Evolutionary conservation across 2,888 invertebrate genomes (phyloP), one percentile per base, ranked within the genome.

Genomic region (Zonitis immaculata): DNA sequence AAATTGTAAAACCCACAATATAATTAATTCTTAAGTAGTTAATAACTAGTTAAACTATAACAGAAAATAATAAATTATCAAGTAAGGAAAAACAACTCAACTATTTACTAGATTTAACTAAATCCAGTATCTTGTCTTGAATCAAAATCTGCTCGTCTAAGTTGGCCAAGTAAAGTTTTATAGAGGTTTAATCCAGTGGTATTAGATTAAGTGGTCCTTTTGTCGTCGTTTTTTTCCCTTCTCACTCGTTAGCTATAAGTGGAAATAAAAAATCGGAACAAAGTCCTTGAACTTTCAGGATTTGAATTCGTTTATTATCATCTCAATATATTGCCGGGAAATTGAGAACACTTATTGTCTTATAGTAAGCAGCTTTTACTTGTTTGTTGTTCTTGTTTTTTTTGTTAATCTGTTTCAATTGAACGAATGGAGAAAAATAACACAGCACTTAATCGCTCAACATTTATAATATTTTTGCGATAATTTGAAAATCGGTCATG

Each of bases 401-500:
- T 4, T 22, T 22, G 5, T 22, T 4, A 22, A 22, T 22, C 5
- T 22, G 22, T n/a, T 30, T 3, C 1, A 12, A 12, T n/a, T 30
- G n/a, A n/a, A n/a, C n/a, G n/a, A n/a, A n/a, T n/a, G n/a, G n/a
- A n/a, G n/a, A n/a, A n/a, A n/a, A n/a, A n/a, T n/a, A n/a, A n/a
- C n/a, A n/a, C n/a, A n/a, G n/a, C n/a, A n/a, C n/a, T n/a, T n/a
- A n/a, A n/a, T n/a, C n/a, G n/a, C n/a, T n/a, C n/a, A n/a, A n/a
- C n/a, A 7, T 32, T 32, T 35, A 7, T 18, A 35, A 14, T 32
- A 11, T 6, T 20, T 11, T 20, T 16, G 39, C 30, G 9, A 1
- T 25, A 44, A 44, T 44, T 14, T 8, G 22, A 18, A 12, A 16
- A 49, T 49, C 35, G 52, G 54, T 55, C 63, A 61, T 62, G 63